Percentiles rank a stretch among this genome's conserved stretches.
These are phyloP conservation scores for Meteorus cinctellus DNA, from an alignment of 2,888 invertebrate genomes.

Conservation along the genomic window DNA sequence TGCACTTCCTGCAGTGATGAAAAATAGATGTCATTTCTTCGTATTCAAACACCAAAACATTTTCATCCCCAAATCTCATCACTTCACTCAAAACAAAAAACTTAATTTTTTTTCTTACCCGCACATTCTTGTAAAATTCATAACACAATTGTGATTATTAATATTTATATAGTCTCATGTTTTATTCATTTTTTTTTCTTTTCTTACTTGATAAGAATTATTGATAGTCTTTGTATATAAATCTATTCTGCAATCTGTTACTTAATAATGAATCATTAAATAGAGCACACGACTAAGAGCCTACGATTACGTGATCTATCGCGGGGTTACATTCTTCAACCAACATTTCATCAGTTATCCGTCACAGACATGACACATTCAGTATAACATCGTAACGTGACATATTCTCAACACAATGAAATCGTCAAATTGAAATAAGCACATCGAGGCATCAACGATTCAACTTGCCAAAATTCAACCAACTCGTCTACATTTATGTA, in stretches of 20 bases:
- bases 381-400: constrained; percentile 45
- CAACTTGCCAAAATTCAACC: constrained; percentile 46
- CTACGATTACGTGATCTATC: constrained; percentile 45
- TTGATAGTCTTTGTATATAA: neutral
- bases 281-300: neutral
- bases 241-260: neutral
- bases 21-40: neutral
- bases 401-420: constrained; percentile 51
- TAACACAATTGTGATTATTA: neutral
- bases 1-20: constrained; percentile 44
- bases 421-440: constrained; percentile 57
- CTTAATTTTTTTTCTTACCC: neutral
- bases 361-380: constrained; percentile 30
- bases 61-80: constrained; percentile 16
- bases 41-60: neutral
- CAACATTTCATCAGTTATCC: constrained; percentile 43
- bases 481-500: constrained; percentile 44
- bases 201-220: neutral
- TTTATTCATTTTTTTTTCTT: constrained; percentile 3
- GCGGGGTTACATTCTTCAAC: constrained; percentile 28
- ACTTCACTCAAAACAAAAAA: neutral
- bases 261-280: constrained; percentile 7
- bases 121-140: neutral
- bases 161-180: neutral
- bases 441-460: constrained; percentile 32